Conservation (phyloP, 2,888 invertebrate genomes). For the Parnassius mnemosyne region DNA sequence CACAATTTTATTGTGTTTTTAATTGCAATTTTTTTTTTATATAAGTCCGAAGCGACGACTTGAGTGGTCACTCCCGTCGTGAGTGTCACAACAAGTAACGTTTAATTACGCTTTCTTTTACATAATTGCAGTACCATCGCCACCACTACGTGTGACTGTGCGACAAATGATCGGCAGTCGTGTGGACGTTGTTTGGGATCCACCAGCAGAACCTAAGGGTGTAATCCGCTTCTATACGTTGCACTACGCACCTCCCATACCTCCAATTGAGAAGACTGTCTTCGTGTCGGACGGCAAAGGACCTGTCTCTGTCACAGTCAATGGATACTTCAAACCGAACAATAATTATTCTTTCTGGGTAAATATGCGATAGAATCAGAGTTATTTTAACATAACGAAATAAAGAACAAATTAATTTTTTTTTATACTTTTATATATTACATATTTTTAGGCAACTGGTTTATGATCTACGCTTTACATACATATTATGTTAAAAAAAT, state of each 20-base stretch:
- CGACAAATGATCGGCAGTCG: conserved; percentile 82
- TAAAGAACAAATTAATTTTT: too few species aligned
- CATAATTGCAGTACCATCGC: conserved; percentile 78
- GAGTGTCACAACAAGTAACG: too few species aligned
- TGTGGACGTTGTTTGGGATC: conserved; percentile 85
- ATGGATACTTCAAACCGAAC: conserved; percentile 76
- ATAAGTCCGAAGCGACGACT: too few species aligned
- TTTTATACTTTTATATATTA: too few species aligned
- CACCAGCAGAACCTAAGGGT: conserved; percentile 83
- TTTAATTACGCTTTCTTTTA: background rate
- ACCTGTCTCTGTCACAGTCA: conserved; percentile 68
- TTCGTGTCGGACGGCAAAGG: conserved; percentile 59
- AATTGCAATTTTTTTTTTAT: too few species aligned
- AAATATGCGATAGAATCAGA: conserved; percentile 38
- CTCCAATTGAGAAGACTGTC: conserved; percentile 70
- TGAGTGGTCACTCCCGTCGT: too few species aligned
- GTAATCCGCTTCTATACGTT: conserved; percentile 82
- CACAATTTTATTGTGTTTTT: too few species aligned
- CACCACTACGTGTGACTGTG: conserved; percentile 84
- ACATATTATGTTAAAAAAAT: too few species aligned
- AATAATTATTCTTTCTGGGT: conserved; percentile 88
- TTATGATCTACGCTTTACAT: too few species aligned
- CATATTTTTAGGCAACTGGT: too few species aligned
- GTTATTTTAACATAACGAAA: too few species aligned
- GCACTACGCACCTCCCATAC: conserved; percentile 84